A percentile compares a stretch with the other conserved stretches of the same genome.
Conservation (phyloP, 2,113 vertebrate species). For the Microcebus jonahi region DNA sequence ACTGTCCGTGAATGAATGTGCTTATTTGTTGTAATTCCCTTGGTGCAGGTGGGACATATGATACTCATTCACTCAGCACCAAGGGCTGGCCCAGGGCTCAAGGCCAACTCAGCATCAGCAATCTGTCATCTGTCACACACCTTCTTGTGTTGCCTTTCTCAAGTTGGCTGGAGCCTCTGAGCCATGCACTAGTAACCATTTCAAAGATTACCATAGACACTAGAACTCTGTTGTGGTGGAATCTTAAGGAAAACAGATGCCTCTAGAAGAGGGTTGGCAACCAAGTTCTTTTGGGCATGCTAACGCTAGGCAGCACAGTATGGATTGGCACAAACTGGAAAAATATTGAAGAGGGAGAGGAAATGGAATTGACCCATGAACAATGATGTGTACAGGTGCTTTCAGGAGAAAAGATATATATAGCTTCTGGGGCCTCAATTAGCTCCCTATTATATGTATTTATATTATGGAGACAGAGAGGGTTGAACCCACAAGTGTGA, state of each 20-base stretch:
- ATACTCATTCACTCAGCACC: slow-evolving; percentile 37
- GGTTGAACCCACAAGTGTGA: background rate
- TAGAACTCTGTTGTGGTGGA: background rate
- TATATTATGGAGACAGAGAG: background rate
- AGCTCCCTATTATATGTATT: background rate
- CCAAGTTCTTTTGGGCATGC: background rate
- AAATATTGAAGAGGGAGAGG: background rate
- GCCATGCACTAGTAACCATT: background rate
- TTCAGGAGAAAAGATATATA: background rate
- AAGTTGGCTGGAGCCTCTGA: background rate
- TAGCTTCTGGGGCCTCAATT: background rate
- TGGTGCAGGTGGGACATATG: background rate
- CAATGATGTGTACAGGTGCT: background rate
- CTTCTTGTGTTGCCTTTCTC: slow-evolving; percentile 45
- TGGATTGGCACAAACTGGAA: background rate
- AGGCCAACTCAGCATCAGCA: slow-evolving; percentile 15
- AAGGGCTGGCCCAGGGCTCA: background rate
- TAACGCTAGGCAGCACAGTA: background rate
- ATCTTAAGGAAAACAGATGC: slow-evolving; percentile 26
- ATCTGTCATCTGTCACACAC: slow-evolving; percentile 55
- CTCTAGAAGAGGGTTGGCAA: background rate
- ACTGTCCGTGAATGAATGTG: background rate
- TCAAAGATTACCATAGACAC: slow-evolving; percentile 18
- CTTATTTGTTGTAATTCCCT: background rate
- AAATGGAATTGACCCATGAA: background rate